Base-by-base conservation (phyloP, 2,797 vertebrate species). In the Tapera naevia region DNA sequence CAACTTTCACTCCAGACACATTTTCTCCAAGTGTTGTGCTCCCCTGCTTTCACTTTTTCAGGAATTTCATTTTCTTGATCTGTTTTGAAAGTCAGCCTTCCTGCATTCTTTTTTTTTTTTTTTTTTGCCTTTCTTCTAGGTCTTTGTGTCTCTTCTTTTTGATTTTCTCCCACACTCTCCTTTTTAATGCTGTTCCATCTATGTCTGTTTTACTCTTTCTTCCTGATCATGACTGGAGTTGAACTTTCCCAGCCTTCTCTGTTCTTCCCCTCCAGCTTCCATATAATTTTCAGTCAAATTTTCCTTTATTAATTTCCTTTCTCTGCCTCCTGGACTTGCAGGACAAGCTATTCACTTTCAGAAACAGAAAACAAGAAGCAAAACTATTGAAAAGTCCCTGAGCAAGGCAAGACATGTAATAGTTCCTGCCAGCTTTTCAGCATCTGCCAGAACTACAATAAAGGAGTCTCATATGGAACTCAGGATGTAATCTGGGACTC, bases 211-310 rank as follows among this genome's bases (percentile, higher is more conserved):
- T 91, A 30, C 21, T 66, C 27, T 80, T 76, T 73, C 28, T 67
- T 92, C 12, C 50, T 91, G 17, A 57, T 86, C 9, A 7, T 61
- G 30, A 69, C 62, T 74, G 22, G 9, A 61, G 30, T 37, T 91
- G 54, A 92, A 89, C 50, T 61, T 88, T 72, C n/a, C 7, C 11
- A 88, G 58, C 18, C 70, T 90, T 48, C 84, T 84, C 56, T 65
- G 6, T 66, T 16, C 58, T 70, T 88, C 18, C 65, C 53, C 35
- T 81, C 43, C 48, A 79, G 27, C 28, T 45, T 84, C 62, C 80
- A 9, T 76, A 66, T 84, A 71, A 90, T 88, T 89, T 81, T 28
- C 48, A 86, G 54, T 75, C 73, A 66, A 41, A 79, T 94, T 94
- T 72, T 86, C 5, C 43, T 86, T 73, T 57, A 66, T 32, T 88